Percentiles rank a stretch among this genome's conserved stretches.
phyloP scores from a whole-genome alignment of 2,113 vertebrate species.

The Leiothrix lutea region DNA sequence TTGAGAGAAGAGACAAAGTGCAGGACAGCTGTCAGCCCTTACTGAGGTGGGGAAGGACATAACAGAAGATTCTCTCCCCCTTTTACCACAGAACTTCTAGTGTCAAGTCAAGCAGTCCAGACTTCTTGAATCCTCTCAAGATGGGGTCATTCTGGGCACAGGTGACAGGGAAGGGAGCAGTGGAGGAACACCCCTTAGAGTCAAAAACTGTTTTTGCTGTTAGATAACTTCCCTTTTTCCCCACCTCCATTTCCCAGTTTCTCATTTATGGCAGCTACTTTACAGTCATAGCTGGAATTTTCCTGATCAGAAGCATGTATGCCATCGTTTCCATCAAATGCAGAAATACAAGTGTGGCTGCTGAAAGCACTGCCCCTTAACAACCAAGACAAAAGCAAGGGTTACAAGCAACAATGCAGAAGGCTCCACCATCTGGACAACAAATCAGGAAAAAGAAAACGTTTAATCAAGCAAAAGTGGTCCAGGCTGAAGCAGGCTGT shows the following conservation, averaged over 20 bases:
- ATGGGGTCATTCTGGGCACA: background rate
- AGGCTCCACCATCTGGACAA: background rate
- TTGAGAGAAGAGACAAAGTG: background rate
- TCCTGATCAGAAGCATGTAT: constrained; percentile 79
- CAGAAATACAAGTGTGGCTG: background rate
- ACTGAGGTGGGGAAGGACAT: rapidly evolving
- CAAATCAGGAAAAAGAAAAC: rapidly evolving
- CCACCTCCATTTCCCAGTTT: constrained; percentile 77
- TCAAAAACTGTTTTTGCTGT: background rate
- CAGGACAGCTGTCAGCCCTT: background rate
- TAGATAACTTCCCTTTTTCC: background rate
- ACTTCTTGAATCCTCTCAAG: background rate
- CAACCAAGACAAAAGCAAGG: rapidly evolving
- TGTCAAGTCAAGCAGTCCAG: background rate
- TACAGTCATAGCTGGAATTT: constrained; percentile 78
- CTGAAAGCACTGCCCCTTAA: background rate
- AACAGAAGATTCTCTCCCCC: background rate
- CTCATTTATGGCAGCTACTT: constrained; percentile 88
- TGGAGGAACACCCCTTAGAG: background rate
- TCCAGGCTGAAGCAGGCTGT: background rate
- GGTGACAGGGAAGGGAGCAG: background rate
- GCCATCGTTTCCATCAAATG: constrained; percentile 53
- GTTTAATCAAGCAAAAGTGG: background rate
- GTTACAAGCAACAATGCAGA: background rate
- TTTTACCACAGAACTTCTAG: background rate